phyloP scores from a whole-genome alignment of 2,888 invertebrate genomes.

The Eristalis tenax region DNA sequence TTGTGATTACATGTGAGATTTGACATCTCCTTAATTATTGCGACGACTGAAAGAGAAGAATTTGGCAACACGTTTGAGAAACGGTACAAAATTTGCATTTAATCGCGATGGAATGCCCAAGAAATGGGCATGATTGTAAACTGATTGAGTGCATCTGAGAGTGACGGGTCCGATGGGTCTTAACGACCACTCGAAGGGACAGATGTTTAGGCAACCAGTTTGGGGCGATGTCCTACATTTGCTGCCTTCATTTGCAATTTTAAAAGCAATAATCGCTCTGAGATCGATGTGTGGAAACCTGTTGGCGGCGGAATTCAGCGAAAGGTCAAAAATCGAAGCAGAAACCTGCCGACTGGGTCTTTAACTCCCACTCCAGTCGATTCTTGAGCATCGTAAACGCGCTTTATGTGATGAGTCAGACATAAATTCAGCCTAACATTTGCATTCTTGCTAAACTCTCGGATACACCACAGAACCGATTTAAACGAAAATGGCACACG shows the following conservation, averaged over 20 bases:
- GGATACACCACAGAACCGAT: no score
- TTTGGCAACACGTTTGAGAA: constrained; percentile 3
- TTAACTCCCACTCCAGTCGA: no score
- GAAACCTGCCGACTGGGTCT: no score
- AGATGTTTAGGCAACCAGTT: neutral
- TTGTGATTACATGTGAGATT: neutral
- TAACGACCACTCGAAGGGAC: neutral
- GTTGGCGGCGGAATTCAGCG: neutral
- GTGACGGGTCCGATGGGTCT: neutral
- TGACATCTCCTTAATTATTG: neutral
- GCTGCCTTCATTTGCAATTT: neutral
- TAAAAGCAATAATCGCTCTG: neutral
- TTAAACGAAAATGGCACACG: no score
- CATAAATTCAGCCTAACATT: no score
- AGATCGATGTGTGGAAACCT: neutral
- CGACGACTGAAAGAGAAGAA: neutral
- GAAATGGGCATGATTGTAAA: neutral
- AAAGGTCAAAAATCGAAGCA: no score
- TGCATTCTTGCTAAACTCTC: no score
- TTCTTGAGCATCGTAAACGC: no score
- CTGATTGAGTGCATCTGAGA: constrained; percentile 5
- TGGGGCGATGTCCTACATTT: neutral
- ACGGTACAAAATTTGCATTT: constrained; percentile 6
- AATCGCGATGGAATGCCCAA: neutral
- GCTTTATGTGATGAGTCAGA: no score